Evolutionary conservation across 1,140 invertebrate species (phyloP), one percentile per base, ranked within the genome.

Genomic region (Drosophila kohkoa): DNA sequence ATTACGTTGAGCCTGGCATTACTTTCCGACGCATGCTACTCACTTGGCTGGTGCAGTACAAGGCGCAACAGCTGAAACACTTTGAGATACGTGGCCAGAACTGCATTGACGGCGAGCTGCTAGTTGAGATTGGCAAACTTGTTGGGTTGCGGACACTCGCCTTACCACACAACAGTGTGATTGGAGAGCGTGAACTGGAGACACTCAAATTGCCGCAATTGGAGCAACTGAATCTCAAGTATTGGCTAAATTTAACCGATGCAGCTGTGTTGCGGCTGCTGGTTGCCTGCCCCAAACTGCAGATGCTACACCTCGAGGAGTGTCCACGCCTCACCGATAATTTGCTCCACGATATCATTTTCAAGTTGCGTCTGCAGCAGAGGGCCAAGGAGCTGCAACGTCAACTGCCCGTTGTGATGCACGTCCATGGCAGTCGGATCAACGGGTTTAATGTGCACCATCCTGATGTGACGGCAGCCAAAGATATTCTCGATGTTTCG

Each of bases 1-100:
- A 57, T n/a, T 41, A 32, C 11, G 57, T 67, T 8, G 30, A 62
- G 16, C 49, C 59, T 45, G 67, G 62, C 30, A 30, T 13, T 1
- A 1, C 38, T 1, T 10, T 73, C 45, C 45, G 57, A 6, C 16
- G 7, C 1, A 41, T 45, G 35, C 45, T 77, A 20, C 25, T 74
- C 3, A 13, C 11, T 5, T 59, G 58, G 59, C 59, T 80, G 7
- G 65, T 68, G 15, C 32, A 78, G 63, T 57, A 81, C 41, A 74
- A 81, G 35, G 7, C 65, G 0, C 7, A 32, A 3, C 55, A 78
- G 51, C 25, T 78, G 20, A 32, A 38, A 6, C 55, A 74, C 13
- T 67, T 81, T 2, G 49, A 64, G 20, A 8, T 60, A 5, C 62
- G 35, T 16, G 69, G 54, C 4, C 32, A 46, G 5, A 55, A 55